phyloP scores from a whole-genome alignment of 1,140 invertebrate genomes.

The Aricia agestis region DNA sequence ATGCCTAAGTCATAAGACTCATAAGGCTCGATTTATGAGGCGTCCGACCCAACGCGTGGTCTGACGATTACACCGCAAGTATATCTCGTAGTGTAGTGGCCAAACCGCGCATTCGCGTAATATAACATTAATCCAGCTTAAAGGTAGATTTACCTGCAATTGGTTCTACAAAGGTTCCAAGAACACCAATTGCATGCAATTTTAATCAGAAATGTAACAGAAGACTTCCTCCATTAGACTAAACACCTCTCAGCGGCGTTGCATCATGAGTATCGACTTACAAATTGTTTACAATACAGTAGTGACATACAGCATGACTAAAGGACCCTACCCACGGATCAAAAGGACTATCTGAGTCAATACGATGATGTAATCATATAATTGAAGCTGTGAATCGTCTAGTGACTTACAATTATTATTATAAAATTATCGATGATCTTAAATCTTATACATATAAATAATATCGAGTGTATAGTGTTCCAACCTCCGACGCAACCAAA shows the following conservation, averaged over 20 bases:
- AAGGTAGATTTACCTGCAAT: no score
- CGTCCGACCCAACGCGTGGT: no score
- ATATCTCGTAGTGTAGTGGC: no score
- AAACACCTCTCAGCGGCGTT: background rate
- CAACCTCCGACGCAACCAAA: background rate
- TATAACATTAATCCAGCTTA: no score
- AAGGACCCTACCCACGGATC: constrained; percentile 53
- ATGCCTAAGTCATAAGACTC: no score
- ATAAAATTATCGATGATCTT: constrained; percentile 36
- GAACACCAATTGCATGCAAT: background rate
- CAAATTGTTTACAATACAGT: constrained; percentile 52
- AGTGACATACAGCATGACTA: constrained; percentile 59
- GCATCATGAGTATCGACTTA: constrained; percentile 4
- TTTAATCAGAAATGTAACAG: background rate
- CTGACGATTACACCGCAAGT: no score
- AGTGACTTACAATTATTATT: constrained; percentile 44
- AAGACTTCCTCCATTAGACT: background rate
- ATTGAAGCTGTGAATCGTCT: constrained; percentile 64
- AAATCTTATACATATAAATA: background rate
- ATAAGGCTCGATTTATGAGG: no score
- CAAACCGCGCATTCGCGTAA: no score
- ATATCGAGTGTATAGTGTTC: background rate
- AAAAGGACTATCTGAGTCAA: constrained; percentile 54
- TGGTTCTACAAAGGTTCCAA: no score
- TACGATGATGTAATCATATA: constrained; percentile 69